These are phyloP conservation scores for Manacus vitellinus DNA, from an alignment of 2,113 vertebrate species.

Conservation along the genomic window DNA sequence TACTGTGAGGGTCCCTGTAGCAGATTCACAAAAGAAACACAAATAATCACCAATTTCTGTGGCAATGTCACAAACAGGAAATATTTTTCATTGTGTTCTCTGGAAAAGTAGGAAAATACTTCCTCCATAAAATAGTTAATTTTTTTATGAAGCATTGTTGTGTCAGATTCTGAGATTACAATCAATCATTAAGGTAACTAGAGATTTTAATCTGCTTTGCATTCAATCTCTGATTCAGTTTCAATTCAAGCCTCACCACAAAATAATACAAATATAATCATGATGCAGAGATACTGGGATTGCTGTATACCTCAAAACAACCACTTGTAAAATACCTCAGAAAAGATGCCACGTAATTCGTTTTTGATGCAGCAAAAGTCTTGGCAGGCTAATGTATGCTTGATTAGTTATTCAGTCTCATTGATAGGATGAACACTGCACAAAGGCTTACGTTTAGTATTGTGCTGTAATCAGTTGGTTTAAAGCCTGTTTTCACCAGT, in stretches of 20 bases:
- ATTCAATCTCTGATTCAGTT: background rate
- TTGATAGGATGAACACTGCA: background rate
- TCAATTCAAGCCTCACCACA: background rate
- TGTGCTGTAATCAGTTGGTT: background rate
- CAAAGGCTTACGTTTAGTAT: background rate
- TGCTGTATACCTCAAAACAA: background rate
- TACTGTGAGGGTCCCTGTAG: background rate
- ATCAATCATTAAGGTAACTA: background rate
- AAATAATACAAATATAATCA: background rate
- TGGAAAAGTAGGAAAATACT: background rate
- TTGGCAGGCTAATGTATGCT: background rate
- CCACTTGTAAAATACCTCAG: background rate
- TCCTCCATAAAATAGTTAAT: background rate
- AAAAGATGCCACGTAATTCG: background rate
- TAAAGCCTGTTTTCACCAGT: background rate
- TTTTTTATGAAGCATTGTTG: background rate
- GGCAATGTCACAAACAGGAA: background rate
- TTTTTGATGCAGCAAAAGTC: background rate
- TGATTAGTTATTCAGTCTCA: background rate
- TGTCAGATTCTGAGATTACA: background rate
- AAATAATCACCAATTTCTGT: background rate
- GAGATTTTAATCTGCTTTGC: background rate
- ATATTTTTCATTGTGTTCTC: background rate
- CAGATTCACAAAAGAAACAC: background rate
- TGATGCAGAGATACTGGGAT: background rate